Base-by-base conservation (phyloP, 2,113 vertebrate species). In the Acanthochromis polyacanthus region DNA sequence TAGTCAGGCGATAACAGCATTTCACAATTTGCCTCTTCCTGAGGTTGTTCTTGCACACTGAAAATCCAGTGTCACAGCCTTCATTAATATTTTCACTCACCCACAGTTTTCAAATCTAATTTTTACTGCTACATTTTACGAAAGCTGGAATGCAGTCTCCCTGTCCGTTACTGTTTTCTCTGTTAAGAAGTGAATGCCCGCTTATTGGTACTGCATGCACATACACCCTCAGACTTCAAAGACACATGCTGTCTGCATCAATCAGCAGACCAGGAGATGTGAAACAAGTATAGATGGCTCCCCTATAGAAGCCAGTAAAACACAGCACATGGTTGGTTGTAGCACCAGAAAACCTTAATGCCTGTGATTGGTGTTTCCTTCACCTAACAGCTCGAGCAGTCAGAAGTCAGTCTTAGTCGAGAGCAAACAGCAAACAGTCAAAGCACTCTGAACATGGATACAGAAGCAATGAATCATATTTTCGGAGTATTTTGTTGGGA, bases 181-280 rank as follows among this genome's bases (percentile, higher is more conserved):
- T 51, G 74, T 65, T 40, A 66, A 58, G 76, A 69, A 43, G 56
- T 30, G 36, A 59, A 58, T 28, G 43, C n/a, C 55, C n/a, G 63
- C 52, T 28, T 63, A 70, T 55, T 59, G 43, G n/a, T 25, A 30
- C 25, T 38, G 60, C 57, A 67, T 65, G 56, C 50, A 67, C 32
- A 16, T 16, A 36, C 45, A 51, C 50, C 45, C 32, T 71, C 53
- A 23, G 59, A 80, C 74, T 88, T 91, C 53, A 89, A 82, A 87
- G 68, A 76, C 1, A 6, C 55, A 64, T 12, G 9, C 28, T 75
- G 85, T 86, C 81, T 38, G 51, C 59, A 45, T 23, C 71, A 83
- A 76, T 85, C 64, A 83, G 59, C 20, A 36, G 46, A 71, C n/a
- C 20, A 45, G 20, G 40, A 32, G 52, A 75, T 45, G 17, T 75